These are phyloP conservation scores for Taurulus bubalis DNA, from an alignment of 2,113 vertebrate genomes.

Conservation along the genomic window DNA sequence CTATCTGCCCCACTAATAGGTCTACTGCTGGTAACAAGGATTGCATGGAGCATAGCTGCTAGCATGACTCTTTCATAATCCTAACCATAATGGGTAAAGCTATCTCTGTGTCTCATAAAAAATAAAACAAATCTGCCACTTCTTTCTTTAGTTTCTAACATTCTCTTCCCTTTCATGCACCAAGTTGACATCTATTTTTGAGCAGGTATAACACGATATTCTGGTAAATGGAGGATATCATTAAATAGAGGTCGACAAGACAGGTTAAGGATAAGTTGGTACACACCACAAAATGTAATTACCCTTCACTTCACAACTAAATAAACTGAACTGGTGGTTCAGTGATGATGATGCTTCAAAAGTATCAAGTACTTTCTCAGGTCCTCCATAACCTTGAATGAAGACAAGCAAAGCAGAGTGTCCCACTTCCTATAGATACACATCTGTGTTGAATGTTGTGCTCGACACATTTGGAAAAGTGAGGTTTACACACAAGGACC, in stretches of 20 bases:
- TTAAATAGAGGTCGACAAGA: not conserved
- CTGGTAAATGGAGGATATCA: not conserved
- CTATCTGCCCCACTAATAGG: no score
- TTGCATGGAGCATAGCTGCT: not conserved
- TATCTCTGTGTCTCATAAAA: not conserved
- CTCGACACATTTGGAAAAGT: conserved; percentile 4
- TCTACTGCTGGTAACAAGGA: not conserved
- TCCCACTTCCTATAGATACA: not conserved
- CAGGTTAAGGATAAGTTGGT: not conserved
- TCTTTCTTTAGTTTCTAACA: not conserved
- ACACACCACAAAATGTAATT: conserved; percentile 5
- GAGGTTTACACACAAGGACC: not conserved
- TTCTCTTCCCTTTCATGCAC: not conserved
- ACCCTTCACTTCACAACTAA: not conserved
- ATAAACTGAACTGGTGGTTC: conserved; percentile 8
- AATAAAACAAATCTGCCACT: not conserved
- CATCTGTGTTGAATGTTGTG: not conserved
- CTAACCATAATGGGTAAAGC: not conserved
- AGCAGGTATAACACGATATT: not conserved
- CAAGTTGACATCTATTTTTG: not conserved
- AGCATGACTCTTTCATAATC: not conserved
- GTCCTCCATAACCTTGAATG: not conserved
- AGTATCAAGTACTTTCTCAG: not conserved
- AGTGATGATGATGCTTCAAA: not conserved
- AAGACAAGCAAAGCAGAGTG: not conserved